A percentile compares a stretch with the other conserved stretches of the same genome.
These are phyloP conservation scores for Chrysolina americana DNA, from an alignment of 2,888 invertebrate species.

Conservation along the genomic window DNA sequence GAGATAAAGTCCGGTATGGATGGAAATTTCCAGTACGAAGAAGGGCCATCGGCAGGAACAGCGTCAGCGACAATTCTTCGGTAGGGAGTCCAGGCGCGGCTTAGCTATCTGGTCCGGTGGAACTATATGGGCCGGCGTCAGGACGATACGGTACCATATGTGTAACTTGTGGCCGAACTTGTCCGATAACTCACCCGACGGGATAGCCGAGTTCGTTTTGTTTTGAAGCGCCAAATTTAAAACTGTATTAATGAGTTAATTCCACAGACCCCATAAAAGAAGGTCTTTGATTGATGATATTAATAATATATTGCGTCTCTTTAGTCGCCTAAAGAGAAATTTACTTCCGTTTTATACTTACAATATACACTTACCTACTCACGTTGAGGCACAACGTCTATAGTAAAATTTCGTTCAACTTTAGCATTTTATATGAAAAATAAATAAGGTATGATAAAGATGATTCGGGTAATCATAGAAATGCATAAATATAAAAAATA, in stretches of 20 bases:
- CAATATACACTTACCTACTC: not conserved
- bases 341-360: not conserved
- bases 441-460: not conserved
- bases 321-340: conserved; percentile 7
- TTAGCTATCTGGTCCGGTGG: too few relatives aligned
- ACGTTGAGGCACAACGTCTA: conserved; percentile 6
- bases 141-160: too few relatives aligned
- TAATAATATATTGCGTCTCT: conserved; percentile 3
- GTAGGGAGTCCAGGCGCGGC: too few relatives aligned
- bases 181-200: not conserved
- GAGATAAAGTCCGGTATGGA: too few relatives aligned
- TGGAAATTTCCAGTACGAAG: too few relatives aligned
- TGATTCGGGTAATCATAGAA: not conserved
- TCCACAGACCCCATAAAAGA: not conserved
- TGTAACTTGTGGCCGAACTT: not conserved
- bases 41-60: too few relatives aligned
- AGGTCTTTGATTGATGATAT: not conserved
- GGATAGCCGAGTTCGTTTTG: not conserved
- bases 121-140: too few relatives aligned
- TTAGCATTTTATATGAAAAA: not conserved
- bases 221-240: conserved; percentile 10
- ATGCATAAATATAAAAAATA: conserved; percentile 3
- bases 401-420: not conserved
- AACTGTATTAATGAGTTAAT: not conserved
- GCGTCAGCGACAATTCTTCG: too few relatives aligned